Evolutionary conservation across 1,140 invertebrate genomes (phyloP), one percentile per base, ranked within the genome.

Genomic region (Drosophila kohkoa): DNA sequence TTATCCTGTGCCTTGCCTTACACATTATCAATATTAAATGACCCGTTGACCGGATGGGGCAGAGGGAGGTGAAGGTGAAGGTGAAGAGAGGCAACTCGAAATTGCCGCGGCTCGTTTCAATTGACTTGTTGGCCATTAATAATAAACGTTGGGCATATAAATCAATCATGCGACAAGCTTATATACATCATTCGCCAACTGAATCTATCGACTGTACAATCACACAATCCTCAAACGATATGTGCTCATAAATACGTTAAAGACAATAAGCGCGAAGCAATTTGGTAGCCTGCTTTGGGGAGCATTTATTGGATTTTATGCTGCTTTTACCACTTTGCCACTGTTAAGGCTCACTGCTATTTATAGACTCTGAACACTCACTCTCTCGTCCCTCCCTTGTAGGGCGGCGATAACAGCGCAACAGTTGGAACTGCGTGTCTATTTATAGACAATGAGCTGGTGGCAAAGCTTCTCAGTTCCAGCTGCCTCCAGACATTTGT

Each of bases 111-210:
- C 63, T 85, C 69, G 52, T 76, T 77, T 70, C 79, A 88, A 88
- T 80, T 83, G 82, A 80, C 83, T 88, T 88, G 82, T 68, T 65
- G 77, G 71, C 66, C 82, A 78, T 85, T 81, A 85, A 86, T 86
- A 85, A 86, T 85, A 66, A 65, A 81, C 38, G 28, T 10, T 38
- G 70, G 49, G 49, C 76, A 79, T 59, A 88, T 88, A 88, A 88
- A 88, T 88, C 83, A 88, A 88, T 88, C 83, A 88, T 80, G 74
- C 69, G 85, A 88, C 83, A 89, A 83, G 80, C 83, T 75, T 80
- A 89, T 88, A 89, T 83, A 82, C 73, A 88, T 88, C 69, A 63
- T 25, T 38, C 43, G 30, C 16, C 15, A 46, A 38, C 68, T 38
- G 35, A 68, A 59, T 15, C 16, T 30, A 28, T 28, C 10, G 16